Evolutionary conservation across 2,113 vertebrate genomes (phyloP), one percentile per base, ranked within the genome.

Genomic region (Corythornis cristatus): DNA sequence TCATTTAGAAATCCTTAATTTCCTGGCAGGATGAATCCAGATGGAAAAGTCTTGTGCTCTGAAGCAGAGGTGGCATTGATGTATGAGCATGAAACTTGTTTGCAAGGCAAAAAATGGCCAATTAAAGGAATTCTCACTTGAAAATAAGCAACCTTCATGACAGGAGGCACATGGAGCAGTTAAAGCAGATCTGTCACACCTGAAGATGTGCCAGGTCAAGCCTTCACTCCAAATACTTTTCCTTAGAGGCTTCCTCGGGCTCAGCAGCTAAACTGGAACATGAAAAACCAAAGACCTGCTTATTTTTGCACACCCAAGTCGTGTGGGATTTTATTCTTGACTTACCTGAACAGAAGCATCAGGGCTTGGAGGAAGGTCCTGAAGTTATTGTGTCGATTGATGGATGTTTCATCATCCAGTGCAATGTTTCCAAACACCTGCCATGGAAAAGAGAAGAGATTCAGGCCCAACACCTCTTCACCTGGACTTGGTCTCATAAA

Each of bases 371-470:
- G 96, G 86, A 99, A 99, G 1, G 99, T 99, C 9, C 98, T 98
- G 94, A 99, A 99, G 96, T 99, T 99, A 90, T 99, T 99, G 97
- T 99, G 99, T 22, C 98, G 97, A 65, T 98, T 99, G 87, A 99
- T 99, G 60, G 98, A 98, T 22, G 98, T 98, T 25, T 99, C 99
- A 6, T 99, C 99, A 2, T 99, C 98, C 35, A 99, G 95, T 0
- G 98, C 98, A n/a, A 99, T 99, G 95, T 99, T 99, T 31, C 99
- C 99, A 95, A 99, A 99, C 4, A 99, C 99, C 99, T 99, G 96
- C 15, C 95, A 83, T 15, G 68, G 51, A 81, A 78, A 89, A 40
- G 17, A 74, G 22, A 11, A 57, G 40, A 2, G 5, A 54, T n/a
- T 81, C 23, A 89, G 66, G 29, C 20, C 84, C 83, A 64, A 14